Conservation (phyloP, 2,797 vertebrate genomes). For the Myotis pilosus region DNA sequence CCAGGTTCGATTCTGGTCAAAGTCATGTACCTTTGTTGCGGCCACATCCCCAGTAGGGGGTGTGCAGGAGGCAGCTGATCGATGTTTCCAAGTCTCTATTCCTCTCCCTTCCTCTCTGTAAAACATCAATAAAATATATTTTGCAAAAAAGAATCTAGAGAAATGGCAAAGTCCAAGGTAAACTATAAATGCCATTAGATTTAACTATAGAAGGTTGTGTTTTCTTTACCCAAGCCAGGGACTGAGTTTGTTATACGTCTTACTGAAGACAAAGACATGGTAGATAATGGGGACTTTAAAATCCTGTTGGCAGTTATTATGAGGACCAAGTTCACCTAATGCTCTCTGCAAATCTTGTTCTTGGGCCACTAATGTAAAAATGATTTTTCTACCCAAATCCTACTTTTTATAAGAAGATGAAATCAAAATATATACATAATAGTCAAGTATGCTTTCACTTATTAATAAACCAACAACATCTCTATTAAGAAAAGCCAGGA, state of each 20-base stretch:
- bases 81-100: no score
- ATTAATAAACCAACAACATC: constrained; percentile 5
- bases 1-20: no score
- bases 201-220: not conserved
- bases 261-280: constrained; percentile 13
- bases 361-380: constrained; percentile 43
- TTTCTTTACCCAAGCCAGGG: not conserved
- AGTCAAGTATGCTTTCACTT: not conserved
- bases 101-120: no score
- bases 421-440: not conserved
- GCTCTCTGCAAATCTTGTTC: not conserved
- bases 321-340: not conserved
- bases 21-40: no score
- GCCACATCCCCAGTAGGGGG: no score
- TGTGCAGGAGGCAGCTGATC: no score
- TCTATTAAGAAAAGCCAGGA: constrained; percentile 22
- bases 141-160: not conserved
- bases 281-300: not conserved
- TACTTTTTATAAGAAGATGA: constrained; percentile 8
- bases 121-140: no score
- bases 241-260: not conserved
- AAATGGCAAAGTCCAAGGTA: constrained; percentile 2
- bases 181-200: not conserved
- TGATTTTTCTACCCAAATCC: not conserved
- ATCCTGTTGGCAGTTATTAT: not conserved